phyloP scores from a whole-genome alignment of 2,888 invertebrate species.

The Desoria tigrina region DNA sequence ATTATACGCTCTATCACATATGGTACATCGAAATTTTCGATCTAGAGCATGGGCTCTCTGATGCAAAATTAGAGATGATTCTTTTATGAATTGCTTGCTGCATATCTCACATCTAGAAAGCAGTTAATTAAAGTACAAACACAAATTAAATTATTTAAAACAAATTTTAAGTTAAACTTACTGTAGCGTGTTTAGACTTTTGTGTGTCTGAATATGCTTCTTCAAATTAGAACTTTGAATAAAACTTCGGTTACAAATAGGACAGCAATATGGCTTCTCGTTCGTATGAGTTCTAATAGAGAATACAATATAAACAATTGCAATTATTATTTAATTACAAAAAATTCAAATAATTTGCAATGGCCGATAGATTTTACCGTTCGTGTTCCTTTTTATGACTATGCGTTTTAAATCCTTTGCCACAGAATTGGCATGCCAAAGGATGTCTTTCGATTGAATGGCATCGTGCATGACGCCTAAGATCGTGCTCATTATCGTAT shows the following conservation, averaged over 20 bases:
- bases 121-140: too few relatives aligned
- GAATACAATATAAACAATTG: too few relatives aligned
- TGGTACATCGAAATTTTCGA: constrained; percentile 46
- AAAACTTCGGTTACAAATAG: constrained; percentile 46
- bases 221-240: constrained; percentile 53
- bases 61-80: constrained; percentile 49
- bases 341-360: too few relatives aligned
- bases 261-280: constrained; percentile 49
- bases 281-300: constrained; percentile 51
- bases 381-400: constrained; percentile 43
- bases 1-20: constrained; percentile 52
- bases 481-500: constrained; percentile 37
- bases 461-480: constrained; percentile 34
- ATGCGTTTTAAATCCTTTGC: constrained; percentile 49
- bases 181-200: constrained; percentile 49
- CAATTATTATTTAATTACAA: background rate
- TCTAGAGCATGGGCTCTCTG: constrained; percentile 52
- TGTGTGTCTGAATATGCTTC: constrained; percentile 52
- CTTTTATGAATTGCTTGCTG: constrained; percentile 51
- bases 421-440: constrained; percentile 50
- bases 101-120: constrained; percentile 46
- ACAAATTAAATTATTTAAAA: too few relatives aligned
- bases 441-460: constrained; percentile 29
- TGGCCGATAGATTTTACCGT: background rate
- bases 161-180: constrained; percentile 29